Base-by-base conservation (phyloP, 2,797 vertebrate species). In the Hoplostethus mediterraneus region DNA sequence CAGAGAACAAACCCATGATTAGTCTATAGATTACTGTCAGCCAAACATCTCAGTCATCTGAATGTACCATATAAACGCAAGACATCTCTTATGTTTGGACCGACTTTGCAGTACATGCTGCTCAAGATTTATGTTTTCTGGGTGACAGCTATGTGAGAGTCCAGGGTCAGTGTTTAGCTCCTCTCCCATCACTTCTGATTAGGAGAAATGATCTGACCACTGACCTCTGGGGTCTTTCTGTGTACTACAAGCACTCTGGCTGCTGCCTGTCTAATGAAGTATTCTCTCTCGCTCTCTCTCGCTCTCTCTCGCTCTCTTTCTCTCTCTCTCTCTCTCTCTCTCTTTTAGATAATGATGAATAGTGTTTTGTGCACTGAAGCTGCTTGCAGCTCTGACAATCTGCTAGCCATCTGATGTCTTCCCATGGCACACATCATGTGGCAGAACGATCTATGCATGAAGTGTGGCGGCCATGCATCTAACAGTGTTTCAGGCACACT, bases 321-420 rank as follows among this genome's bases (percentile, higher is more conserved):
- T 75, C 47, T 67, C 36, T 77, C 42, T 16, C 44, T 17, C 14
- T 30, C 38, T 40, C 47, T 45, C 9, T 57, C 59, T 65, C 52
- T 87, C 86, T 72, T 64, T 56, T 84, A 99, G 97, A 96, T 92
- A 99, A 99, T 63, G 96, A 98, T 87, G 97, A 97, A 89, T 97
- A 93, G 94, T 38, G 53, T 89, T 66, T 67, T 68, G 53, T 67
- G 74, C 71, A 61, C 38, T 60, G 75, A 60, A 64, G 71, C 89
- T 79, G 91, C 89, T 64, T 81, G 82, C 81, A 81, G 83, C 84
- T 58, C 63, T 45, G 91, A 91, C 89, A 88, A 90, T 93, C 93
- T 91, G 81, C 89, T 77, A 42, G 77, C 79, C 79, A 63, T 82
- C 76, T 70, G 81, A 90, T 63, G 92, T 95, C 92, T 94, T 94